Percentiles rank a stretch among this genome's conserved stretches.
phyloP scores from a whole-genome alignment of 2,797 vertebrate genomes.

The Sylvia borin region DNA sequence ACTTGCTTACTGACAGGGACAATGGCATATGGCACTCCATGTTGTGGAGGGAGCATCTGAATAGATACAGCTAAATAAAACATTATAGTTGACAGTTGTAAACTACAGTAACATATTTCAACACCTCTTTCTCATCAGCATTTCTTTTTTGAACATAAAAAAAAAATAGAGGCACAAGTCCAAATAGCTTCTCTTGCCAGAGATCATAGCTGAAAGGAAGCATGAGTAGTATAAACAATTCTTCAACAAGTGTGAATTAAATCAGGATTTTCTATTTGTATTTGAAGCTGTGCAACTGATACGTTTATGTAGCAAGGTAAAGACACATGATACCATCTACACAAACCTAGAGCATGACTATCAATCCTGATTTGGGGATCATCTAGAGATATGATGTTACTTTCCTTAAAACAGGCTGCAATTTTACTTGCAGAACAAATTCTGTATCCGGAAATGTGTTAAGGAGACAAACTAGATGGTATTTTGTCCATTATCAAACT shows the following conservation, averaged over 20 bases:
- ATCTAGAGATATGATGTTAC: not conserved
- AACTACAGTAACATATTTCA: constrained; percentile 70
- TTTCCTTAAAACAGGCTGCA: not conserved
- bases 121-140: constrained; percentile 76
- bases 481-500: not conserved
- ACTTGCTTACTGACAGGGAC: constrained; percentile 73
- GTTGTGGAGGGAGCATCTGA: constrained; percentile 74
- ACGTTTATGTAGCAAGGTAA: not conserved
- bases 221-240: not conserved
- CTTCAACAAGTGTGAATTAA: constrained; percentile 48
- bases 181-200: constrained; percentile 35
- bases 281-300: not conserved
- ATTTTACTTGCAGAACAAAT: not conserved
- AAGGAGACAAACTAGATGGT: not conserved
- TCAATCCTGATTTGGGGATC: not conserved
- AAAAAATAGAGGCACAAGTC: constrained; percentile 56
- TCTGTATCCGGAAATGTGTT: not conserved
- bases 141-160: constrained; percentile 58
- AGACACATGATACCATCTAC: not conserved
- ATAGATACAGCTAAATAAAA: constrained; percentile 84
- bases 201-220: constrained; percentile 17
- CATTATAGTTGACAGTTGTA: constrained; percentile 77
- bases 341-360: not conserved
- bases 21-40: constrained; percentile 83
- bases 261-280: not conserved